A percentile compares a stretch with the other conserved stretches of the same genome.
phyloP scores from a whole-genome alignment of 2,888 invertebrate genomes.

The Antitype chi region DNA sequence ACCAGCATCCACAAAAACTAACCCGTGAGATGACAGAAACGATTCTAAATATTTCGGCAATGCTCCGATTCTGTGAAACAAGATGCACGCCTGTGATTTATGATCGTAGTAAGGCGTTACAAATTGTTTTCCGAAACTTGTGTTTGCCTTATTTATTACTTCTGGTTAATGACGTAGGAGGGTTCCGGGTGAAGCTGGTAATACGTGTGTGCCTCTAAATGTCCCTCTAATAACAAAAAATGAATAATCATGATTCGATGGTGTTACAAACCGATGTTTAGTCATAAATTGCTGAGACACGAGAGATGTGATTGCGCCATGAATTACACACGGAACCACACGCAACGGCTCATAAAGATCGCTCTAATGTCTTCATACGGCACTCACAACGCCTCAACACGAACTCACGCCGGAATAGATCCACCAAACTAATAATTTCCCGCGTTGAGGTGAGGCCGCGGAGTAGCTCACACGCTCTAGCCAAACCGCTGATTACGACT shows the following conservation, averaged over 20 bases:
- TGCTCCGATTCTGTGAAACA: conserved; percentile 86
- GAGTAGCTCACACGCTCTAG: conserved; percentile 88
- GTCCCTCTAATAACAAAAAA: conserved; percentile 69
- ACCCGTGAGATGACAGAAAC: conserved; percentile 85
- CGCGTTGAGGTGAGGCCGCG: conserved; percentile 73
- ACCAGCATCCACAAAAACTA: conserved; percentile 78
- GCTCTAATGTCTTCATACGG: conserved; percentile 88
- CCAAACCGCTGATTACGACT: conserved; percentile 87
- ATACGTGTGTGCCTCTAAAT: conserved; percentile 54
- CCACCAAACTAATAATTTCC: conserved; percentile 86
- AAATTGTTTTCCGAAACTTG: conserved; percentile 84
- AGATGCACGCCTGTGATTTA: conserved; percentile 85
- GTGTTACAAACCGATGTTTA: conserved; percentile 75
- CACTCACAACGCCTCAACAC: conserved; percentile 78
- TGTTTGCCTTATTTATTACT: conserved; percentile 79
- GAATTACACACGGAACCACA: conserved; percentile 84
- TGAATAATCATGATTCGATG: conserved; percentile 73
- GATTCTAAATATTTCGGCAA: conserved; percentile 88
- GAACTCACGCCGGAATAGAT: conserved; percentile 79
- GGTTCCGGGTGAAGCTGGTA: conserved; percentile 52
- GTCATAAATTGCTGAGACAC: conserved; percentile 81
- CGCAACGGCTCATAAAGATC: conserved; percentile 86
- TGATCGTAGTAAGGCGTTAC: conserved; percentile 83
- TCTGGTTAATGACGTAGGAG: conserved; percentile 71
- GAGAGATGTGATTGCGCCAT: conserved; percentile 82